These are phyloP conservation scores for Vanacampus margaritifer DNA, from an alignment of 2,113 vertebrate species.

Conservation along the genomic window DNA sequence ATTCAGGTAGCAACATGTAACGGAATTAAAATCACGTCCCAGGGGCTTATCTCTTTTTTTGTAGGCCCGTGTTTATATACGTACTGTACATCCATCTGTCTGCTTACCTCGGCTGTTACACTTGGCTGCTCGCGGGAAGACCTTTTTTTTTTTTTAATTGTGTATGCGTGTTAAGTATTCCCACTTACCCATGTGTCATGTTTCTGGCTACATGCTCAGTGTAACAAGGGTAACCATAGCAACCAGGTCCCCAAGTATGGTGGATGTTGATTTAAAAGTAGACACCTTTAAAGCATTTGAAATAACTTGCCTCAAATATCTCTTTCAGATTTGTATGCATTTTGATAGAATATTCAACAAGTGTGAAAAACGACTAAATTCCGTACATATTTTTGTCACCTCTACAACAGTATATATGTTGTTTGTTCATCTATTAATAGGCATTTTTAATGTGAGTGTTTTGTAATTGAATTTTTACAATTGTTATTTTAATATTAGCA, in stretches of 20 bases:
- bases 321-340: neutral
- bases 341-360: too few relatives aligned
- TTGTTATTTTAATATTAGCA: too few relatives aligned
- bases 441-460: too few relatives aligned
- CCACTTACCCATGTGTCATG: neutral
- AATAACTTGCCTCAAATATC: neutral
- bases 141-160: neutral
- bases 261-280: conserved; percentile 22
- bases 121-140: neutral
- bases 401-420: too few relatives aligned
- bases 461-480: too few relatives aligned
- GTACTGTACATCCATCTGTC: neutral
- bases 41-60: neutral
- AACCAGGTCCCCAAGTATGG: conserved; percentile 32
- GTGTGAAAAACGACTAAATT: too few relatives aligned
- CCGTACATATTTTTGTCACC: too few relatives aligned
- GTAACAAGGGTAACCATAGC: conserved; percentile 51
- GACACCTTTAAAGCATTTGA: conserved; percentile 23
- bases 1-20: neutral
- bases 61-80: neutral
- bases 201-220: conserved; percentile 9
- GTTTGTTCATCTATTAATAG: too few relatives aligned
- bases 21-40: neutral
- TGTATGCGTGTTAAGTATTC: neutral
- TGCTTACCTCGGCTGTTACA: neutral